These are phyloP conservation scores for Argyrosomus regius DNA, from an alignment of 2,797 vertebrate genomes.

Conservation along the genomic window DNA sequence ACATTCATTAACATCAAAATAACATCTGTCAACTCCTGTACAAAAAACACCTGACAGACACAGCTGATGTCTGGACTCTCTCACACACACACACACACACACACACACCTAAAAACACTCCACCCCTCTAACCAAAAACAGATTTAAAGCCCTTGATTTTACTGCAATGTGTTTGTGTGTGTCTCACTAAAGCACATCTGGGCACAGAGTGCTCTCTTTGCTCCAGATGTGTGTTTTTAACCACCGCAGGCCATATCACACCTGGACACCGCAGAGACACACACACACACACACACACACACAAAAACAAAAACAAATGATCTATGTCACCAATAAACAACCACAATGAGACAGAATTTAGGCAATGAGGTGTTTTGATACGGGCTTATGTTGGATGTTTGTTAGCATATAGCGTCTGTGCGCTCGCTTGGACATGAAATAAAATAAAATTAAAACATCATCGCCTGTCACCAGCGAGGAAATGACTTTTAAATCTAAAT, in stretches of 20 bases:
- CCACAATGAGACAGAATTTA: slow-evolving; percentile 11
- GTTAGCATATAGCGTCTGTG: neutral
- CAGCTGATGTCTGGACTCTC: slow-evolving; percentile 82
- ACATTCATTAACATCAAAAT: slow-evolving; percentile 82
- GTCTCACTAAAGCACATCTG: slow-evolving; percentile 82
- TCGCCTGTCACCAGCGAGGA: slow-evolving; percentile 25
- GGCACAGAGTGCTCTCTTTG: slow-evolving; percentile 63
- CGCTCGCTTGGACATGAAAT: neutral
- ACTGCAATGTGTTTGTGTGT: slow-evolving; percentile 23
- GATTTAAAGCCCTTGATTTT: slow-evolving; percentile 35
- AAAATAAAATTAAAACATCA: slow-evolving; percentile 3
- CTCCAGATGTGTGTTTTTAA: slow-evolving; percentile 84
- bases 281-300: slow-evolving; percentile 26
- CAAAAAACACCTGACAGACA: slow-evolving; percentile 83
- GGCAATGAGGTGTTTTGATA: neutral
- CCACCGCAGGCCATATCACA: slow-evolving; percentile 76
- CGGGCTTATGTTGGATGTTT: neutral
- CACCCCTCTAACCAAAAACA: slow-evolving; percentile 54
- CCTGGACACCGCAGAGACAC: slow-evolving; percentile 79
- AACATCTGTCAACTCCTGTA: slow-evolving; percentile 86
- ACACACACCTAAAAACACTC: slow-evolving; percentile 14
- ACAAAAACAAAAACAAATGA: slow-evolving; percentile 56
- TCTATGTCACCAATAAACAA: slow-evolving; percentile 51
- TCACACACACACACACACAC: slow-evolving; percentile 2
- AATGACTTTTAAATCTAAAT: slow-evolving; percentile 32